Conservation (phyloP, 2,888 invertebrate species). For the Drosophila lutescens region DNA sequence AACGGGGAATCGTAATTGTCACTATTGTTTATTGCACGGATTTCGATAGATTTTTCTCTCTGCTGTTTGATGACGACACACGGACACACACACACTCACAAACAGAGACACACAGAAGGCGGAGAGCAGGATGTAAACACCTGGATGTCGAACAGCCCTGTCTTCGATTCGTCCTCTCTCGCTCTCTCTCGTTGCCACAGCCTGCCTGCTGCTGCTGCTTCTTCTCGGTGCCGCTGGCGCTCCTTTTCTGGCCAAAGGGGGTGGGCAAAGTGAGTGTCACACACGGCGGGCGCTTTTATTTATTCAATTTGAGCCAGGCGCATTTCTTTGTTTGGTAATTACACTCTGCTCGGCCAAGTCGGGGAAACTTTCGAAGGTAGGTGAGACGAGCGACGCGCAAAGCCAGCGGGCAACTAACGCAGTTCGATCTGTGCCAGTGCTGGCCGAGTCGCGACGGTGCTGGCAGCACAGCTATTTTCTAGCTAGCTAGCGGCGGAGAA, state of each 20-base stretch:
- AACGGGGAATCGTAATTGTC: background rate
- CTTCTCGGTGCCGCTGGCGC: slow-evolving; percentile 8
- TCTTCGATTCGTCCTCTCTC: slow-evolving; percentile 26
- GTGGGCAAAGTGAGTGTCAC: slow-evolving; percentile 31
- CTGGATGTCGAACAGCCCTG: slow-evolving; percentile 25
- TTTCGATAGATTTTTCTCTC: background rate
- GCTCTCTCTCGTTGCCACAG: slow-evolving; percentile 17
- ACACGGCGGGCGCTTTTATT: slow-evolving; percentile 33
- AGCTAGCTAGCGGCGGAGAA: too few relatives aligned
- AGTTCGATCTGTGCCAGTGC: slow-evolving; percentile 2
- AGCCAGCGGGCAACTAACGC: too few relatives aligned
- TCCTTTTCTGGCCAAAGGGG: slow-evolving; percentile 23
- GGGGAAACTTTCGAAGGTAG: background rate
- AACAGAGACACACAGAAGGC: background rate
- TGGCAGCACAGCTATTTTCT: background rate
- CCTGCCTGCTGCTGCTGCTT: slow-evolving; percentile 13
- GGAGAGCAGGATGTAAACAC: slow-evolving; percentile 33
- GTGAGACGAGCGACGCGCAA: background rate
- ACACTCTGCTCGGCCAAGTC: slow-evolving; percentile 9
- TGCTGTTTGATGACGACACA: slow-evolving; percentile 10
- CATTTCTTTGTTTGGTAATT: slow-evolving; percentile 44
- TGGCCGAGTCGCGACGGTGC: background rate
- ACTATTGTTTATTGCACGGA: slow-evolving; percentile 23
- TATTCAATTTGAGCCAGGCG: slow-evolving; percentile 35
- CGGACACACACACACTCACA: slow-evolving; percentile 13